phyloP scores from a whole-genome alignment of 2,797 vertebrate genomes.

The Meriones psammophilus region DNA sequence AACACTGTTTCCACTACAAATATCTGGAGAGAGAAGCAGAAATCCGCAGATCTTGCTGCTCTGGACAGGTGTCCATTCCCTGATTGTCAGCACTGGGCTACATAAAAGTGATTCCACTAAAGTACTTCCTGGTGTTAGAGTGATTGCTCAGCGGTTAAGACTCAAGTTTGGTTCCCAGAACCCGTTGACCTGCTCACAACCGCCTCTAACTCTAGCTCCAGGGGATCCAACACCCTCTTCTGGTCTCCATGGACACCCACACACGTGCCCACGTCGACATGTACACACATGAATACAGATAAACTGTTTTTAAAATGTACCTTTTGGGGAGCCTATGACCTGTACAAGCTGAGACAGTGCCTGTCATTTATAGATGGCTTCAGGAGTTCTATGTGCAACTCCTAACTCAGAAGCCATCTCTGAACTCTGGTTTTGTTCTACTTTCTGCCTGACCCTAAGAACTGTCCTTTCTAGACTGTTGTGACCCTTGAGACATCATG shows the following conservation, averaged over 20 bases:
- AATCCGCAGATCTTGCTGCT: not conserved
- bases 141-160: not conserved
- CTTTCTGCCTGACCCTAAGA: not conserved
- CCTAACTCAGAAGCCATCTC: conserved; percentile 1
- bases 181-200: not conserved
- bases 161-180: not conserved
- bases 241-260: not conserved
- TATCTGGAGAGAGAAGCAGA: conserved; percentile 33
- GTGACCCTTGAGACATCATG: conserved; percentile 3
- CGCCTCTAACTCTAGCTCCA: not conserved
- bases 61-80: not conserved
- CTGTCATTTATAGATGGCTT: not conserved
- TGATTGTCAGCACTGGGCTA: not conserved
- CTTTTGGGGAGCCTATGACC: not conserved
- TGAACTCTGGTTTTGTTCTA: conserved; percentile 27
- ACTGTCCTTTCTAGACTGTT: conserved; percentile 26
- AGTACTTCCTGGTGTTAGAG: not conserved
- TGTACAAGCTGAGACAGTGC: not conserved
- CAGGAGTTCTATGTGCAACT: not conserved
- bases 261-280: not conserved
- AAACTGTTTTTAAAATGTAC: not conserved
- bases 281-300: not conserved
- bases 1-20: not conserved
- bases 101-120: not conserved
- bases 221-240: not conserved